Conservation (phyloP, 2,797 vertebrate genomes). For the Kryptolebias ocellatus region DNA sequence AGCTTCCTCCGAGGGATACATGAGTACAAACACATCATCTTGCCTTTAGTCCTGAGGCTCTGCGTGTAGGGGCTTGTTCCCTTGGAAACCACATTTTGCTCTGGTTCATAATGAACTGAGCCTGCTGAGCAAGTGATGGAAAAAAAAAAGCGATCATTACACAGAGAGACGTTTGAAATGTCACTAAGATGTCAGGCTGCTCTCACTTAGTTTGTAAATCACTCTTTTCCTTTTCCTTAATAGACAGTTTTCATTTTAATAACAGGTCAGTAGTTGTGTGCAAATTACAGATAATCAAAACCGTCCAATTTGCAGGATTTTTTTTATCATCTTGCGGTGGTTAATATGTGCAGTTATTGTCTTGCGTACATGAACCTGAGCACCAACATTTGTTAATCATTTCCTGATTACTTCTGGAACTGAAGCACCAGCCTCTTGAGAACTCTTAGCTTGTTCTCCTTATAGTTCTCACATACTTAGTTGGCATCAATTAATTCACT, state of each 20-base stretch:
- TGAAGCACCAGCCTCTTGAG: too few relatives aligned
- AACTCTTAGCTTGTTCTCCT: too few relatives aligned
- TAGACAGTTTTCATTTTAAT: constrained; percentile 29
- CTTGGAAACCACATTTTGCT: constrained; percentile 79
- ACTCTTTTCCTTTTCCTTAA: constrained; percentile 17
- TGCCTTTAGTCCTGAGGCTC: constrained; percentile 53
- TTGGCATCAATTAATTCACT: too few relatives aligned
- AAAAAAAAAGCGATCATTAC: constrained; percentile 61
- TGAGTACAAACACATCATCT: constrained; percentile 62
- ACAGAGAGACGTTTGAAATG: constrained; percentile 67
- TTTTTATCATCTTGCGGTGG: not conserved
- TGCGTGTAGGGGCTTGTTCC: constrained; percentile 72
- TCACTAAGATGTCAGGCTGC: constrained; percentile 60
- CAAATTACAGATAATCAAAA: constrained; percentile 19
- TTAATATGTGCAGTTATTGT: not conserved
- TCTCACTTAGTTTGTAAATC: constrained; percentile 43
- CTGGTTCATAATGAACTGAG: constrained; percentile 71
- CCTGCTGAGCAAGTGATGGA: constrained; percentile 69
- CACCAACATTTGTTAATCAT: too few relatives aligned
- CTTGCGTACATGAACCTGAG: not conserved
- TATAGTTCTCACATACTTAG: too few relatives aligned
- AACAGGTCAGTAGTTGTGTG: constrained; percentile 12
- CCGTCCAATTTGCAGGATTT: constrained; percentile 3
- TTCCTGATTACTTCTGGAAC: too few relatives aligned
- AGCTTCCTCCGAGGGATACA: constrained; percentile 54